phyloP scores from a whole-genome alignment of 2,797 vertebrate species.

The Iguana delicatissima region DNA sequence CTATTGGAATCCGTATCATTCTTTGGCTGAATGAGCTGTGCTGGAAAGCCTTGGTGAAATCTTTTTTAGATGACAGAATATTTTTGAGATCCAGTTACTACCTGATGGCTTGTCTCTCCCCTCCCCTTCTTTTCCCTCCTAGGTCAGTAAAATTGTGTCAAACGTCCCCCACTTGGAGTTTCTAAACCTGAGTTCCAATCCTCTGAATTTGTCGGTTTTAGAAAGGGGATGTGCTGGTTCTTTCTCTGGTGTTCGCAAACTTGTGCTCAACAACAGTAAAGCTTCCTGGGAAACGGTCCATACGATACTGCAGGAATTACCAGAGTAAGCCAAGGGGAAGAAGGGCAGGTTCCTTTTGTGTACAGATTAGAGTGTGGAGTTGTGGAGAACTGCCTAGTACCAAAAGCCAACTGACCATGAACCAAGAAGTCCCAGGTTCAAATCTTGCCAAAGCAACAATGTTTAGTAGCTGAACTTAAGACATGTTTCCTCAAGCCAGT shows the following conservation, averaged over 20 bases:
- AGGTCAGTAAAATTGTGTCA: conserved; percentile 97
- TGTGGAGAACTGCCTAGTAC: not conserved
- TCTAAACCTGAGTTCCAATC: conserved; percentile 98
- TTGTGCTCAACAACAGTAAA: conserved; percentile 97
- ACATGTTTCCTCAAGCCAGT: not conserved
- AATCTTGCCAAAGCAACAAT: not conserved
- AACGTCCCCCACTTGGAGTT: conserved; percentile 95
- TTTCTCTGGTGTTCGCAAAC: conserved; percentile 90
- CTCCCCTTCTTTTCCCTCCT: conserved; percentile 40
- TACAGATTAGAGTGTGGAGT: not conserved
- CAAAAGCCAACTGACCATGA: not conserved
- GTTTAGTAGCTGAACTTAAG: too few species aligned
- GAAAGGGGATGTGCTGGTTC: conserved; percentile 87
- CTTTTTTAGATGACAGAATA: conserved; percentile 44
- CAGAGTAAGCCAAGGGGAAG: conserved; percentile 86
- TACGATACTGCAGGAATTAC: conserved; percentile 90
- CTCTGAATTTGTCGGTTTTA: conserved; percentile 88
- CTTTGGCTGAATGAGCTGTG: conserved; percentile 45
- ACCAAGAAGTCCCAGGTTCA: not conserved
- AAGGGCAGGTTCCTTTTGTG: not conserved
- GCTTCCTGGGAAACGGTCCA: conserved; percentile 96
- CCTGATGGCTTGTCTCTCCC: conserved; percentile 63
- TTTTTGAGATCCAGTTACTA: conserved; percentile 64
- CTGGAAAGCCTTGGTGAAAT: conserved; percentile 2
- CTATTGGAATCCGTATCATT: conserved; percentile 49